These are phyloP conservation scores for Nothoprocta pentlandii DNA, from an alignment of 2,113 vertebrate species.

Conservation along the genomic window DNA sequence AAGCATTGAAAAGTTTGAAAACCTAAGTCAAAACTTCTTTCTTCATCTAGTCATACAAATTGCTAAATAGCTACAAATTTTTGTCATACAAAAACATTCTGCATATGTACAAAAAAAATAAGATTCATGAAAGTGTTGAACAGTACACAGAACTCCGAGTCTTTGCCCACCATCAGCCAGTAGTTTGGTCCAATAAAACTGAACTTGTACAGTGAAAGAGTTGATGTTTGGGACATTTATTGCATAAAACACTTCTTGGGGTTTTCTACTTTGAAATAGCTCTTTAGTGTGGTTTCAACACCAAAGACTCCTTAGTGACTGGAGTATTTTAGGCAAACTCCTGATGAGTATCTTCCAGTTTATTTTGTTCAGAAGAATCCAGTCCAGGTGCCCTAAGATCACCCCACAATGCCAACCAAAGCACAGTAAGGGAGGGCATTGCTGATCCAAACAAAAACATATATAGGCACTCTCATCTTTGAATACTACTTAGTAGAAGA, in stretches of 20 bases:
- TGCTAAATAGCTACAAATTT: not conserved
- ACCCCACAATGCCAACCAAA: not conserved
- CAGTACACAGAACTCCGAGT: not conserved
- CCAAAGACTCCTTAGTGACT: not conserved
- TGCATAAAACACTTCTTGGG: not conserved
- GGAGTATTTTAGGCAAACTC: conserved; percentile 10
- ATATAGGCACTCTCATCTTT: not conserved
- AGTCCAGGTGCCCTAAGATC: not conserved
- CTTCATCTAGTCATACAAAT: not conserved
- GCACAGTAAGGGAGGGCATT: not conserved
- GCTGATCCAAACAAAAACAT: conserved; percentile 8
- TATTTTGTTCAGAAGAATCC: conserved; percentile 4
- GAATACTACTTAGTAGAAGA: not conserved
- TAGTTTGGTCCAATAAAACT: not conserved
- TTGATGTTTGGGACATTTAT: not conserved
- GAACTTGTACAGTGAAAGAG: not conserved
- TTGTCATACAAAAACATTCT: not conserved
- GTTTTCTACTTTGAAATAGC: not conserved
- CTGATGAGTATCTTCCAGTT: not conserved
- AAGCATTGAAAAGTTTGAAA: not conserved
- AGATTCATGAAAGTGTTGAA: not conserved
- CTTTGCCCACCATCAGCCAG: not conserved
- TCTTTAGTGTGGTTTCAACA: conserved; percentile 26
- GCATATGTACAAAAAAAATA: not conserved
- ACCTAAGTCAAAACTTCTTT: not conserved